phyloP scores from a whole-genome alignment of 2,113 vertebrate genomes.

The Paracanthobrama guichenoti region DNA sequence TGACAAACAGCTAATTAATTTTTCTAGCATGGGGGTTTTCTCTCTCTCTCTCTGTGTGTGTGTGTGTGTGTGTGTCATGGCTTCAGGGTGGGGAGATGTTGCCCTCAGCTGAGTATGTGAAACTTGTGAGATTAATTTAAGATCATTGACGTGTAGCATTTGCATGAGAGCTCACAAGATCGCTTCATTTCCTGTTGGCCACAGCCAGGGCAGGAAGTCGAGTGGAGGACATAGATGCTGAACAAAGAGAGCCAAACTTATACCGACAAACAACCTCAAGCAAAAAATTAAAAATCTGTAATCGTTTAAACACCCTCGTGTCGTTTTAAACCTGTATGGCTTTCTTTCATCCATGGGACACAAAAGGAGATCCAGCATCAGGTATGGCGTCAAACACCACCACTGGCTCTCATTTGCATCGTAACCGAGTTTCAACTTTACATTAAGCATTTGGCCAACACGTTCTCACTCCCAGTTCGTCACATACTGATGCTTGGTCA shows the following conservation, averaged over 20 bases:
- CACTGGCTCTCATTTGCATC: neutral
- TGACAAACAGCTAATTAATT: constrained; percentile 81
- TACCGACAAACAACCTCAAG: neutral
- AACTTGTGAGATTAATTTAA: constrained; percentile 79
- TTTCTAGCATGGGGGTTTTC: constrained; percentile 58
- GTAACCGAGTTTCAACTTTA: too few species aligned
- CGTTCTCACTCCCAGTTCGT: too few species aligned
- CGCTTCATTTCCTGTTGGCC: constrained; percentile 79
- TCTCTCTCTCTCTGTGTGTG: neutral
- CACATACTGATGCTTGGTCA: too few species aligned
- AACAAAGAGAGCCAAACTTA: constrained; percentile 35
- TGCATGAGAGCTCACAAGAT: constrained; percentile 74
- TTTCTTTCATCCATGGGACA: neutral
- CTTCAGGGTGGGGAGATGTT: constrained; percentile 73
- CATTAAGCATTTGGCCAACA: too few species aligned
- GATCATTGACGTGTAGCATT: constrained; percentile 74
- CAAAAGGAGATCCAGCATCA: neutral
- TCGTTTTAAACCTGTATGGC: neutral
- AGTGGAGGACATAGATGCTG: neutral
- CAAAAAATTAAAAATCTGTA: neutral
- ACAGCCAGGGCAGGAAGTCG: constrained; percentile 71
- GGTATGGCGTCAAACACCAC: neutral
- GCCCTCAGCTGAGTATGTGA: constrained; percentile 73
- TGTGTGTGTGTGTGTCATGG: constrained; percentile 47
- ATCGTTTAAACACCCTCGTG: neutral